phyloP scores from a whole-genome alignment of 2,888 invertebrate species.

The Zele albiditarsus region DNA sequence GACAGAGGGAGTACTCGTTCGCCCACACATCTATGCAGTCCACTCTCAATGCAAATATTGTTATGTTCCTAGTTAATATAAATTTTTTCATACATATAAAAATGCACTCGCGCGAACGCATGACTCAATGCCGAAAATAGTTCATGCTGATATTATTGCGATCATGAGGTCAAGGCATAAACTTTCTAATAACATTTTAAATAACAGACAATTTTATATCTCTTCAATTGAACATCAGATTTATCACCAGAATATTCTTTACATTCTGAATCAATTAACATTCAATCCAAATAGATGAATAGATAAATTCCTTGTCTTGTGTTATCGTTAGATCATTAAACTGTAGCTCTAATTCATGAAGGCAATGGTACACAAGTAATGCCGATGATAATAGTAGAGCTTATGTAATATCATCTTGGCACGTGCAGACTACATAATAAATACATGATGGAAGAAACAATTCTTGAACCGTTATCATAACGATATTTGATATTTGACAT shows the following conservation, averaged over 20 bases:
- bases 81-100: not conserved
- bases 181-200: slow-evolving; percentile 2
- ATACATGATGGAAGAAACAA: slow-evolving; percentile 61
- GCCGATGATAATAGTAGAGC: slow-evolving; percentile 35
- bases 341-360: not conserved
- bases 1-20: slow-evolving; percentile 19
- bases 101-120: not conserved
- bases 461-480: slow-evolving; percentile 63
- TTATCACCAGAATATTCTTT: too few species aligned
- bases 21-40: slow-evolving; percentile 27
- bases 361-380: slow-evolving; percentile 11
- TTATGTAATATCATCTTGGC: slow-evolving; percentile 56
- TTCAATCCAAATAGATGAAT: too few species aligned
- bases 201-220: not conserved
- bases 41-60: slow-evolving; percentile 21
- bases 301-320: too few species aligned
- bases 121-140: slow-evolving; percentile 7
- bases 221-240: not conserved
- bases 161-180: slow-evolving; percentile 1
- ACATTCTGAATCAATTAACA: too few species aligned
- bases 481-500: slow-evolving; percentile 62
- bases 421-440: slow-evolving; percentile 54
- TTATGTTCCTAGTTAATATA: not conserved
- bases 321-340: not conserved
- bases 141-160: not conserved